Percentiles rank a stretch among this genome's conserved stretches.
Evolutionary conservation across 2,797 vertebrate species (phyloP).

Genomic region (Esox lucius): DNA sequence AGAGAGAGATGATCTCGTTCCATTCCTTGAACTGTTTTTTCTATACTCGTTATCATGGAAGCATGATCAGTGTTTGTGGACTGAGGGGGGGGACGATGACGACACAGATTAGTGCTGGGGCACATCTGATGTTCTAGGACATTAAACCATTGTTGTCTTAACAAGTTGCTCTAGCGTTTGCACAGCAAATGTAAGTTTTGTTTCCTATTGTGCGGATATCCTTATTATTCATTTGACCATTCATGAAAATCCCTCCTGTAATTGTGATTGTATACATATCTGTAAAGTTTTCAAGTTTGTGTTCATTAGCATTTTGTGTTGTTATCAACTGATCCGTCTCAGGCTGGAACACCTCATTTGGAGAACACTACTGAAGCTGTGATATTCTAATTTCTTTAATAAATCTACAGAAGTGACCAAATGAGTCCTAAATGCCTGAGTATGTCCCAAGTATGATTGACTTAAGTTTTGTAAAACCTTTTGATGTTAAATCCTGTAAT

Average conservation of each 20-base stretch:
- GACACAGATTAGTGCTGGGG: conserved; percentile 1
- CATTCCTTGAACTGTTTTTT: conserved; percentile 5
- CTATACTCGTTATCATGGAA: conserved; percentile 20
- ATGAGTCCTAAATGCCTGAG: conserved; percentile 14
- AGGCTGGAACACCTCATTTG: not conserved
- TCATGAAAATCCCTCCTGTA: conserved; percentile 32
- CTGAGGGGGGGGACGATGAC: not conserved
- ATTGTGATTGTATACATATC: conserved; percentile 61
- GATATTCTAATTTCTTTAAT: not conserved
- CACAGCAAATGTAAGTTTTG: conserved; percentile 19
- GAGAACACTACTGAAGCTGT: conserved; percentile 13
- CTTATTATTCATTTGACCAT: conserved; percentile 28
- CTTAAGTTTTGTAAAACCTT: conserved; percentile 16
- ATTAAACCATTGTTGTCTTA: conserved; percentile 29
- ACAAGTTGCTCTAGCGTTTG: conserved; percentile 21
- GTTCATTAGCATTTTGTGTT: conserved; percentile 41
- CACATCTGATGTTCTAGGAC: conserved; percentile 6
- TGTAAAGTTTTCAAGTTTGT: conserved; percentile 69
- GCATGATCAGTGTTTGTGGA: conserved; percentile 19
- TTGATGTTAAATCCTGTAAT: not conserved
- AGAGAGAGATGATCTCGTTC: not conserved
- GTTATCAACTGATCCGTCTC: conserved; percentile 15
- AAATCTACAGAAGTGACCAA: not conserved
- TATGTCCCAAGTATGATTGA: conserved; percentile 25
- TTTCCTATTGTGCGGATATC: conserved; percentile 27